phyloP scores from a whole-genome alignment of 2,113 vertebrate species.

The Recurvirostra avosetta region DNA sequence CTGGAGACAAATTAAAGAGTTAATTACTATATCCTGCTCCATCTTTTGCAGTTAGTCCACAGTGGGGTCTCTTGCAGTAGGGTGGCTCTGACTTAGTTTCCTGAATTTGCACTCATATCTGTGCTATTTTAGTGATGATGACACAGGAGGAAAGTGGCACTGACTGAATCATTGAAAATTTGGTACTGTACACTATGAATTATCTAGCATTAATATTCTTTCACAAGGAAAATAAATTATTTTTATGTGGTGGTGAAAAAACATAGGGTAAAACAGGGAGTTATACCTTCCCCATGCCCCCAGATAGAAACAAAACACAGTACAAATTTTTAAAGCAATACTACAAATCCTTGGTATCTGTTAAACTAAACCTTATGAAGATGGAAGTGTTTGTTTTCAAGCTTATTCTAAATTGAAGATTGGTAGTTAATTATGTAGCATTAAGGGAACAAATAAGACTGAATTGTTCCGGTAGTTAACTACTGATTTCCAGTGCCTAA shows the following conservation, averaged over 20 bases:
- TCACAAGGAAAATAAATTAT: neutral
- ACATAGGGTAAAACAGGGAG: neutral
- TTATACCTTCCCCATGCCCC: neutral
- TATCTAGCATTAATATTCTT: neutral
- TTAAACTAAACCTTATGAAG: neutral
- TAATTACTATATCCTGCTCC: neutral
- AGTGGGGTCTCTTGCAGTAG: neutral
- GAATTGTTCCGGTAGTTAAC: neutral
- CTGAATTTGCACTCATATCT: neutral
- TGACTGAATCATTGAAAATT: neutral
- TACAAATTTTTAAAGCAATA: neutral
- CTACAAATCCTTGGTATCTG: accelerated
- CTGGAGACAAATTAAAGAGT: neutral
- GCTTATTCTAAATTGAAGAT: neutral
- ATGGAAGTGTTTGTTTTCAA: neutral
- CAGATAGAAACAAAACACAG: neutral
- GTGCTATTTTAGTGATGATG: neutral
- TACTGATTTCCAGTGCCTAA: neutral
- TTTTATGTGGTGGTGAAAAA: neutral
- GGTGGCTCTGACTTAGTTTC: neutral
- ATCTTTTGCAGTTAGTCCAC: neutral
- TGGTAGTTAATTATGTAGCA: neutral
- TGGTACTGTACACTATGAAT: neutral
- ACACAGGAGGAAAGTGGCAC: neutral
- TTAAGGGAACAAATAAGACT: neutral